phyloP scores from a whole-genome alignment of 2,113 vertebrate genomes.

The Cynopterus brachyotis region DNA sequence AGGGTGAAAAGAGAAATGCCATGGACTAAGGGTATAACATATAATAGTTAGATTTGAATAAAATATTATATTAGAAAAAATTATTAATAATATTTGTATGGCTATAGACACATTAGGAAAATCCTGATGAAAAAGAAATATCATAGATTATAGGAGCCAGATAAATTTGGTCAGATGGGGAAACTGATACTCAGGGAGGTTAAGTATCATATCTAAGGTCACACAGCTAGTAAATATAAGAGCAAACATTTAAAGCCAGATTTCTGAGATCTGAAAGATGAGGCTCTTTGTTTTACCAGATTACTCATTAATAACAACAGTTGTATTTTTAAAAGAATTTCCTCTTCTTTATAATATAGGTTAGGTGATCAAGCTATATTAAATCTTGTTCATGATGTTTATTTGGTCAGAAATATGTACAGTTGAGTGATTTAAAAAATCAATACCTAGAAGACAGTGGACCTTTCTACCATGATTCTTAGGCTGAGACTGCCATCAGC shows the following conservation, averaged over 20 bases:
- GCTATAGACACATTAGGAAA: not conserved
- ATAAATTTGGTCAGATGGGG: not conserved
- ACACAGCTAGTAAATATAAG: not conserved
- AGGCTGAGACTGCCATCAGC: constrained; percentile 50
- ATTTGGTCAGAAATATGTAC: not conserved
- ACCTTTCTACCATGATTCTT: constrained; percentile 50
- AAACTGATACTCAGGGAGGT: not conserved
- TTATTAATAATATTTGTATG: not conserved
- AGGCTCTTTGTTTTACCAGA: not conserved
- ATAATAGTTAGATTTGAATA: not conserved
- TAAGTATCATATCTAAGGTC: not conserved
- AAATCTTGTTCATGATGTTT: constrained; percentile 11
- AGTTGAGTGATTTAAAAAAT: constrained; percentile 41
- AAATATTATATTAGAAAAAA: not conserved
- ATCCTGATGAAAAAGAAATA: not conserved
- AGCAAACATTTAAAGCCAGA: not conserved
- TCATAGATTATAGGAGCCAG: not conserved
- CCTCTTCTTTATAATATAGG: not conserved
- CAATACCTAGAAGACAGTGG: not conserved
- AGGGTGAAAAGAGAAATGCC: not conserved
- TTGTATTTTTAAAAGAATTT: not conserved
- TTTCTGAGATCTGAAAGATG: not conserved
- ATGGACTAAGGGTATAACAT: not conserved
- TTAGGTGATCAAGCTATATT: not conserved
- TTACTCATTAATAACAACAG: not conserved